Evolutionary conservation across 2,888 invertebrate genomes (phyloP).

Genomic region (Ceramica pisi): DNA sequence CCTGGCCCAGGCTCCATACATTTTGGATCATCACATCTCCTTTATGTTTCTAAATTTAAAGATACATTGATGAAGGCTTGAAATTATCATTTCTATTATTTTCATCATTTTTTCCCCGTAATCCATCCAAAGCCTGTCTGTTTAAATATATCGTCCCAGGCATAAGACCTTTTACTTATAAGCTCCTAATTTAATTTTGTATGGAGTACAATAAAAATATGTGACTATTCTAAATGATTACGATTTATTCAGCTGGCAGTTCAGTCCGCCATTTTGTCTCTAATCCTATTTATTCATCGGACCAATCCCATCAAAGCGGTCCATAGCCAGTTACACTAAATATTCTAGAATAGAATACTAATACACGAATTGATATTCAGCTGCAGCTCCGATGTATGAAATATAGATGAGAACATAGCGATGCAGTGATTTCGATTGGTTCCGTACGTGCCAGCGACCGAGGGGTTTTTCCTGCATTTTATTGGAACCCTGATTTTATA

Average conservation of each 20-base stretch:
- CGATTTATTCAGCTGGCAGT: not conserved
- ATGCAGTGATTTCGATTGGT: conserved; percentile 83
- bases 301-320: conserved; percentile 36
- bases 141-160: too few relatives aligned
- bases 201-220: too few relatives aligned
- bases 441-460: conserved; percentile 73
- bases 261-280: conserved; percentile 27
- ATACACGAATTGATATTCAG: conserved; percentile 72
- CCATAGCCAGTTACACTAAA: conserved; percentile 45
- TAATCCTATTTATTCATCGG: conserved; percentile 35
- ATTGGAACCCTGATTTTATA: conserved; percentile 76
- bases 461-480: conserved; percentile 72
- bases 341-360: conserved; percentile 54
- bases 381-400: conserved; percentile 72
- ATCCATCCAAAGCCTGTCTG: too few relatives aligned
- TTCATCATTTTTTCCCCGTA: too few relatives aligned
- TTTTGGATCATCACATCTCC: too few relatives aligned
- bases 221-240: not conserved
- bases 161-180: too few relatives aligned
- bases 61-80: too few relatives aligned
- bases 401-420: conserved; percentile 73
- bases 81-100: too few relatives aligned
- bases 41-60: too few relatives aligned
- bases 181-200: too few relatives aligned
- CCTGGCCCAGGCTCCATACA: too few relatives aligned